Base-by-base conservation (phyloP, 2,113 vertebrate genomes). In the Gnathonemus longibarbis region DNA sequence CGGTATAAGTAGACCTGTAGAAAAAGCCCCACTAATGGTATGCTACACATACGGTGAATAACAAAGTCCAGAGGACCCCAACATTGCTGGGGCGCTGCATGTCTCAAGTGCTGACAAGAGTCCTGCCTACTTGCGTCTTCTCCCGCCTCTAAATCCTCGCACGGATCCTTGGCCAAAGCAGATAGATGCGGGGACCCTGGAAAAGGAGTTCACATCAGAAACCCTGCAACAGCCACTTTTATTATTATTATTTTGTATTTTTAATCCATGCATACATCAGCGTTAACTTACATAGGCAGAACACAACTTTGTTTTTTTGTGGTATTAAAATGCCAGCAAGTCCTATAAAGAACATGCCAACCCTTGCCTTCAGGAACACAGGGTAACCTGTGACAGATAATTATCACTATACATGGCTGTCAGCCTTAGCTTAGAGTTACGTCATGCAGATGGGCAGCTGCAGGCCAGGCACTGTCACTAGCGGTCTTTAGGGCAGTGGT, bases 131-230 rank as follows among this genome's bases (percentile, higher is more conserved):
- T 97, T 96, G 91, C 96, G 97, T 88, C 94, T 96, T 91, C 94
- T 94, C 0, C 93, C 91, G 27, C 96, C 96, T 95, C 95, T 96
- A 92, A 98, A 98, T 89, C 97, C 97, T 88, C 96, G 95, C 13
- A 96, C 93, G 10, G 97, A 97, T 27, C 97, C 96, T 87, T 96
- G 96, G 84, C 97, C 97, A 66, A 98, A 98, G 91, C 97, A 97
- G 90, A 98, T 94, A 0, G 95, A 95, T 52, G 95, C 24, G 15
- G 97, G 97, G 89, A 98, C 94, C 92, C 97, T 98, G 92, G 15
- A 89, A 93, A 89, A 89, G 50, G 92, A 92, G 49, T 70, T 31
- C n/a, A 31, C n/a, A 31, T 70, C 10, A 70, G 62, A 11, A 70
- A 31, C 0, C 35, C 15, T 53, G 24, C 39, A 52, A 45, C 17